Conservation (phyloP, 2,888 invertebrate species). For the Drosophila multiciliata region DNA sequence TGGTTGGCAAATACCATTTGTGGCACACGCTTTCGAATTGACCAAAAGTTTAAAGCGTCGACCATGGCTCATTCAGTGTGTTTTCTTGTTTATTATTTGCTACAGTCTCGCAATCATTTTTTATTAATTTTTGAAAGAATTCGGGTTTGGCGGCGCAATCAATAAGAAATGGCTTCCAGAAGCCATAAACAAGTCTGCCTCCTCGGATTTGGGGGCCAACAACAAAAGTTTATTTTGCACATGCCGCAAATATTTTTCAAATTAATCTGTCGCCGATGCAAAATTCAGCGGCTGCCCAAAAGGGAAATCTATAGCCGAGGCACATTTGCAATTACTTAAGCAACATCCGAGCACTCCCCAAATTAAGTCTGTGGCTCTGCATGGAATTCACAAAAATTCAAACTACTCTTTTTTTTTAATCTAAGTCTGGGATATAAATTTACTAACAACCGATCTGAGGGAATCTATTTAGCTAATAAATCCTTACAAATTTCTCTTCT, state of each 20-base stretch:
- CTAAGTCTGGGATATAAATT: not conserved
- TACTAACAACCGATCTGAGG: not conserved
- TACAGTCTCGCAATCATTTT: conserved; percentile 54
- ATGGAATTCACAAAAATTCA: conserved; percentile 4
- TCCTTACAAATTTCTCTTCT: not conserved
- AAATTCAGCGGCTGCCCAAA: conserved; percentile 29
- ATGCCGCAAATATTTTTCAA: conserved; percentile 59
- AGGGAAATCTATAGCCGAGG: not conserved
- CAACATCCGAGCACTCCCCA: conserved; percentile 19
- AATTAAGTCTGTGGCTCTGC: not conserved
- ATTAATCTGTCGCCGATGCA: conserved; percentile 44
- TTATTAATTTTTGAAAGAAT: conserved; percentile 72
- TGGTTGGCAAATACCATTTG: conserved; percentile 14
- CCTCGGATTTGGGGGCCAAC: conserved; percentile 20
- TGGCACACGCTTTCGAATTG: conserved; percentile 13
- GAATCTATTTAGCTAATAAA: not conserved
- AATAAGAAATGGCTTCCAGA: conserved; percentile 50
- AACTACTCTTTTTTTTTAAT: not conserved
- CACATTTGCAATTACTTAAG: conserved; percentile 11
- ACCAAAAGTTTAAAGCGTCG: conserved; percentile 35
- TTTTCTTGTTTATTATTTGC: conserved; percentile 43
- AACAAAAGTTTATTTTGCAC: conserved; percentile 45
- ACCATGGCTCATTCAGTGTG: conserved; percentile 29
- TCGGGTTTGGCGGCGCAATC: conserved; percentile 44
- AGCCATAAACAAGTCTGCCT: conserved; percentile 41